Evolutionary conservation across 2,113 vertebrate genomes (phyloP).

Genomic region (Callionymus lyra): DNA sequence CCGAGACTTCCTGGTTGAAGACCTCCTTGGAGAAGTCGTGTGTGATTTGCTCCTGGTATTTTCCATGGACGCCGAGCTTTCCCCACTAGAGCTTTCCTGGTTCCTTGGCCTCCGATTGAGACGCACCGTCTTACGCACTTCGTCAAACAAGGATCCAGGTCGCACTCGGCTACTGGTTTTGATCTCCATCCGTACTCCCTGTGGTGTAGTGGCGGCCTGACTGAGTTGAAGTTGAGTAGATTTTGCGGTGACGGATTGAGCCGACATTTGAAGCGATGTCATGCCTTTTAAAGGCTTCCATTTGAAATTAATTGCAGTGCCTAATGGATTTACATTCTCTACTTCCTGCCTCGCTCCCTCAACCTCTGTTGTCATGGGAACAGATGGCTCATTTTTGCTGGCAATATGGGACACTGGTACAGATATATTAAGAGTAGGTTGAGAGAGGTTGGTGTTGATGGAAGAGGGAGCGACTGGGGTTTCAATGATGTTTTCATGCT

Average conservation of each 20-base stretch:
- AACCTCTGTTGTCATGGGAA: constrained; percentile 8
- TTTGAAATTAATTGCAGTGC: constrained; percentile 65
- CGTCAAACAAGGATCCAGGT: constrained; percentile 92
- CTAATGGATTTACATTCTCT: constrained; percentile 25
- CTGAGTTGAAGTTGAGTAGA: constrained; percentile 31
- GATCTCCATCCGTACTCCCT: constrained; percentile 87
- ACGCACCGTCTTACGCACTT: constrained; percentile 89
- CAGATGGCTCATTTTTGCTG: constrained; percentile 13
- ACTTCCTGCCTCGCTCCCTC: constrained; percentile 34
- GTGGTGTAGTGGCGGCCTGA: constrained; percentile 53
- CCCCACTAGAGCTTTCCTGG: constrained; percentile 90
- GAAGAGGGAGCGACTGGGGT: constrained; percentile 6
- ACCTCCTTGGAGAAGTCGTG: constrained; percentile 75
- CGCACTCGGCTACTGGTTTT: constrained; percentile 88
- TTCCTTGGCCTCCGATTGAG: constrained; percentile 89
- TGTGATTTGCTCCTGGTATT: constrained; percentile 64
- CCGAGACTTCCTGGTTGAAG: constrained; percentile 78
- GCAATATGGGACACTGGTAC: constrained; percentile 14
- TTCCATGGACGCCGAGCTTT: constrained; percentile 66
- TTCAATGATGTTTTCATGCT: constrained; percentile 64
- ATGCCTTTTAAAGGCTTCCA: constrained; percentile 88
- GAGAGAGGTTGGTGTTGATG: constrained; percentile 1
- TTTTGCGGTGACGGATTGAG: constrained; percentile 31
- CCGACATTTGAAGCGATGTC: constrained; percentile 48
- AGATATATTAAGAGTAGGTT: constrained; percentile 22